These are phyloP conservation scores for Zosterops borbonicus DNA, from an alignment of 2,113 vertebrate genomes.

Conservation along the genomic window DNA sequence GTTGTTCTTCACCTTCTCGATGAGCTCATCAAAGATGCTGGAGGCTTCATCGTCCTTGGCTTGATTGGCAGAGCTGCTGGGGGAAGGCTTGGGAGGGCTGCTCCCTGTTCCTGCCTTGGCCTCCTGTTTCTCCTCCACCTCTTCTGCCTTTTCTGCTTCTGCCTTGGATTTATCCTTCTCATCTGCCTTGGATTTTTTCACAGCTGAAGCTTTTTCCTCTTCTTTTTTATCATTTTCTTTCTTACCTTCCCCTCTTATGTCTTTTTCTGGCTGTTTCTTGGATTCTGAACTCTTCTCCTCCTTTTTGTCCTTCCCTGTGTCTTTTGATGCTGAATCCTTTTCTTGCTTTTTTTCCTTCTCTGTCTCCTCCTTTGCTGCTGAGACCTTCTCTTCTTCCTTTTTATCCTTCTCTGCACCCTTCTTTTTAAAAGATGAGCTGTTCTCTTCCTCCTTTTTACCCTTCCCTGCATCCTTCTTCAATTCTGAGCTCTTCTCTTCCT, in stretches of 20 bases:
- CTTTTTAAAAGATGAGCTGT: not conserved
- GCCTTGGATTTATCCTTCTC: constrained; percentile 19
- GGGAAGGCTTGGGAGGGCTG: constrained; percentile 32
- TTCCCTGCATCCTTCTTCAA: not conserved
- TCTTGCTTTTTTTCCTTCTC: constrained; percentile 57
- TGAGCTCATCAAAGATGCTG: constrained; percentile 91
- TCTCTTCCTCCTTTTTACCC: constrained; percentile 58
- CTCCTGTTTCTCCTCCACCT: constrained; percentile 11
- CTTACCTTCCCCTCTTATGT: constrained; percentile 34
- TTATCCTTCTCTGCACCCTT: not conserved
- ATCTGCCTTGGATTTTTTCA: not conserved
- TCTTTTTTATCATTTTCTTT: constrained; percentile 53
- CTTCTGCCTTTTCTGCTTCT: constrained; percentile 21
- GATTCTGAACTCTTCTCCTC: not conserved
- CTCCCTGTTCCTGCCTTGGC: not conserved
- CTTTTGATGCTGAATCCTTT: not conserved
- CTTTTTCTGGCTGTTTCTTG: constrained; percentile 25
- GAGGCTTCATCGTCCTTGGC: constrained; percentile 78
- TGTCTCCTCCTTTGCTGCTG: not conserved
- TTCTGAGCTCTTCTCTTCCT: not conserved
- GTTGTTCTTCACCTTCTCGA: constrained; percentile 86
- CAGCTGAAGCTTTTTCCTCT: constrained; percentile 46
- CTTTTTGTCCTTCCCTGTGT: not conserved
- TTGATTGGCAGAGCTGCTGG: not conserved
- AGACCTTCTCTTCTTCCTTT: constrained; percentile 45